Conservation (phyloP, 2,113 vertebrate species). For the Pipa parva region DNA sequence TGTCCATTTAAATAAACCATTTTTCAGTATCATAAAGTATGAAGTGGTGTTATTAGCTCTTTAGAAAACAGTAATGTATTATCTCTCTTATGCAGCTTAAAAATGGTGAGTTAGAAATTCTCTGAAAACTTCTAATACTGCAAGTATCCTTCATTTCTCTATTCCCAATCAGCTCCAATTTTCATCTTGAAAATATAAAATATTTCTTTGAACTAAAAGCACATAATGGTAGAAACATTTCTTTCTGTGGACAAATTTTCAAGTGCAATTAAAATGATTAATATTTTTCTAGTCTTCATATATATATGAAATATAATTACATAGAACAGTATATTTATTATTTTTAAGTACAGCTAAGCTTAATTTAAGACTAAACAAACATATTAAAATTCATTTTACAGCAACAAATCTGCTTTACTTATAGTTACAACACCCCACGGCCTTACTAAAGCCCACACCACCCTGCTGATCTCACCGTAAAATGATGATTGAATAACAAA, state of each 20-base stretch:
- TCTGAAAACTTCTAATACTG: background rate
- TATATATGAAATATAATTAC: background rate
- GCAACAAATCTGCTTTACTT: background rate
- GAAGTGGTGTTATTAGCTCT: no score
- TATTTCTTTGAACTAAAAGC: background rate
- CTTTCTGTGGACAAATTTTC: background rate
- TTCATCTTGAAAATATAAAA: background rate
- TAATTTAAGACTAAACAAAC: background rate
- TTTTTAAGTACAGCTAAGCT: background rate
- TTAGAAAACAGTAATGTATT: no score
- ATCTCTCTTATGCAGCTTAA: no score
- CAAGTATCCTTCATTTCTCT: background rate
- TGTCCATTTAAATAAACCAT: no score
- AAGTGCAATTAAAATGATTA: background rate
- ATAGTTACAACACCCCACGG: no score
- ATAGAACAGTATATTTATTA: background rate
- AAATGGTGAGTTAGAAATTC: background rate
- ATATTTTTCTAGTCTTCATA: background rate
- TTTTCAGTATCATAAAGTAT: no score
- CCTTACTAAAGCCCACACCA: no score
- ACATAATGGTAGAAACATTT: background rate
- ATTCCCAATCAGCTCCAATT: background rate
- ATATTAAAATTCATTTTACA: background rate
- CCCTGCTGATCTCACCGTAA: no score
- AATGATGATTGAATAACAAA: no score